Evolutionary conservation across 2,797 vertebrate species (phyloP), one percentile per base, ranked within the genome.

Genomic region (Bucorvus abyssinicus): DNA sequence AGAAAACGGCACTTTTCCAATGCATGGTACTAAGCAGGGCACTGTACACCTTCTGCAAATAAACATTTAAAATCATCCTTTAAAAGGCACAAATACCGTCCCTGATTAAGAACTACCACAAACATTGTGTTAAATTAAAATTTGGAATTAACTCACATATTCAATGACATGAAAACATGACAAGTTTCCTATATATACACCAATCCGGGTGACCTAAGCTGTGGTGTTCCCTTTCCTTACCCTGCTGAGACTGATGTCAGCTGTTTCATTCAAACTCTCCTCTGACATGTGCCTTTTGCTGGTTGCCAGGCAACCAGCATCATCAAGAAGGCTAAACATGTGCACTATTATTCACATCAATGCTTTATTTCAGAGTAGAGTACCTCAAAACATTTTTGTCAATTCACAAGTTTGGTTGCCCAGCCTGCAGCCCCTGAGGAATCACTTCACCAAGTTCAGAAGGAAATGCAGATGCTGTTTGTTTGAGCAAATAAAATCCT

Each of bases 231-330:
- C 64, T 70, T 87, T 82, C 84, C 69, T 93, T 84, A 91, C 40
- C 61, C 90, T 81, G 52, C 68, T 77, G 79, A 93, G 96, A 96
- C 60, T 94, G 87, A 82, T 93, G 68, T 93, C 90, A 96, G 89
- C 55, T 67, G 30, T 93, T 91, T 81, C 67, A 88, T 84, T 47
- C 75, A 89, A 95, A 91, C 91, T 96, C 18, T 50, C 81, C 78
- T 91, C 70, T 81, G 73, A 94, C 87, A 93, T 83, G 94, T 88
- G 89, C 75, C 84, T 95, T 83, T 91, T 79, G 13, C 64, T 91
- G n/a, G 93, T 95, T 96, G 76, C 94, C 70, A 92, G 40, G 92
- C 92, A 94, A 92, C 91, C 64, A 63, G 61, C 69, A 91, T 94
- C 40, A 83, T n/a, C 1, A 0, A 84, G 85, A 67, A 86, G 92